These are phyloP conservation scores for Eristalis arbustorum DNA, from an alignment of 2,888 invertebrate species.

Conservation along the genomic window DNA sequence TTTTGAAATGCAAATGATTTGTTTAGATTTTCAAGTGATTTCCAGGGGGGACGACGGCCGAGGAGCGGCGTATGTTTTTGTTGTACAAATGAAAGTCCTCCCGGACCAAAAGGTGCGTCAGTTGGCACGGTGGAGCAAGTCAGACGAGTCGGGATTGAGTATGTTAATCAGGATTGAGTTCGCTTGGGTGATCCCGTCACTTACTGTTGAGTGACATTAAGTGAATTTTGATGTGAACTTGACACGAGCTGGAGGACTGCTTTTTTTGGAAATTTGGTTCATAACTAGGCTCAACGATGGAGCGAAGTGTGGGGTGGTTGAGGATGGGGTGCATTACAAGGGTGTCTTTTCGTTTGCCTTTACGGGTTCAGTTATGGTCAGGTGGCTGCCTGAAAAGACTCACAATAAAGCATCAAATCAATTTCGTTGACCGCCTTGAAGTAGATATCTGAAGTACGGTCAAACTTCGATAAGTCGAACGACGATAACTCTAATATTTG, in stretches of 20 bases:
- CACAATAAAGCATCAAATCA: too few species aligned
- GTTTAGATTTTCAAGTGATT: not conserved
- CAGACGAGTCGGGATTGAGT: not conserved
- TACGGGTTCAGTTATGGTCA: too few species aligned
- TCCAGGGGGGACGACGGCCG: not conserved
- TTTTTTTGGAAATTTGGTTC: not conserved
- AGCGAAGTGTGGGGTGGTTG: too few species aligned
- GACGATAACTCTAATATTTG: too few species aligned
- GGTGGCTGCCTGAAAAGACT: too few species aligned
- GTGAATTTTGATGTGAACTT: not conserved
- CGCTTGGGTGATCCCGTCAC: not conserved
- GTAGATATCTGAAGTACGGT: too few species aligned
- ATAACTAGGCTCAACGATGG: not conserved
- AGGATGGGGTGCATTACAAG: too few species aligned
- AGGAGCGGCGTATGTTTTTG: not conserved
- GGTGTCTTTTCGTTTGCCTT: too few species aligned
- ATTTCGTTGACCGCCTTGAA: too few species aligned
- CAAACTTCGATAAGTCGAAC: too few species aligned
- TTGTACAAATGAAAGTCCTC: not conserved
- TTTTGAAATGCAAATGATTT: conserved; percentile 38
- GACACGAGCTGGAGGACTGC: not conserved
- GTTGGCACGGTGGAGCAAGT: not conserved
- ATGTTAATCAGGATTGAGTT: not conserved
- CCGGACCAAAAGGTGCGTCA: not conserved
- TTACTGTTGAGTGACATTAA: not conserved